phyloP scores from a whole-genome alignment of 64 coral and sea anemone species.

The Pocillopora verrucosa region DNA sequence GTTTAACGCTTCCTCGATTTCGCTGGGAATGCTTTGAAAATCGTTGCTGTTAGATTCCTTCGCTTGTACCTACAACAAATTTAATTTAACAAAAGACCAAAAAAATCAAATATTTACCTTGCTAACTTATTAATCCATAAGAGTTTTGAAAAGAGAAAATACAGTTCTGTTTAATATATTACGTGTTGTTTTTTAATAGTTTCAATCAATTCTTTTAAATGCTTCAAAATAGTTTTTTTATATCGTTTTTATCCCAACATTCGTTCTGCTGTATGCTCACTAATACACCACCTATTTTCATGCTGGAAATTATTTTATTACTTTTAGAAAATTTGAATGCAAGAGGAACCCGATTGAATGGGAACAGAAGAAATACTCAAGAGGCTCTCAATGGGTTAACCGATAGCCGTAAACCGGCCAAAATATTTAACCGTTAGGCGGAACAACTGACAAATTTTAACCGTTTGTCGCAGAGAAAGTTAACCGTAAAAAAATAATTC shows the following conservation, averaged over 20 bases:
- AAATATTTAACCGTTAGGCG: no score
- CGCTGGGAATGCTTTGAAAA: not conserved
- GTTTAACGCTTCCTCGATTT: not conserved
- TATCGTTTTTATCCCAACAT: not conserved
- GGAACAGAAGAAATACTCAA: no score
- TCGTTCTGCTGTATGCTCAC: not conserved
- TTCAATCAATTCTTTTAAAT: not conserved
- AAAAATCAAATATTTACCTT: not conserved
- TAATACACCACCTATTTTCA: not conserved
- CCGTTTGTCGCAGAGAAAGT: no score
- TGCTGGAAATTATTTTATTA: not conserved
- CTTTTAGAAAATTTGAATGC: not conserved
- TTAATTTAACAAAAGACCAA: not conserved
- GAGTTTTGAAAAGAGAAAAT: slow-evolving; percentile 7
- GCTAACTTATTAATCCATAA: not conserved
- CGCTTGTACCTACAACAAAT: not conserved
- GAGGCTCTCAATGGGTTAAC: no score
- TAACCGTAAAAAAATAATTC: no score
- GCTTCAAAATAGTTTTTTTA: not conserved
- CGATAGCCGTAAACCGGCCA: no score
- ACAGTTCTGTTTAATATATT: not conserved
- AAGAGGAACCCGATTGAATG: not conserved
- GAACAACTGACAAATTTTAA: no score
- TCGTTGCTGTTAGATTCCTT: not conserved
- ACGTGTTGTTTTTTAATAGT: no score